These are phyloP conservation scores for Embidobia sp. DNA, from an alignment of 2,888 invertebrate genomes.

Conservation along the genomic window DNA sequence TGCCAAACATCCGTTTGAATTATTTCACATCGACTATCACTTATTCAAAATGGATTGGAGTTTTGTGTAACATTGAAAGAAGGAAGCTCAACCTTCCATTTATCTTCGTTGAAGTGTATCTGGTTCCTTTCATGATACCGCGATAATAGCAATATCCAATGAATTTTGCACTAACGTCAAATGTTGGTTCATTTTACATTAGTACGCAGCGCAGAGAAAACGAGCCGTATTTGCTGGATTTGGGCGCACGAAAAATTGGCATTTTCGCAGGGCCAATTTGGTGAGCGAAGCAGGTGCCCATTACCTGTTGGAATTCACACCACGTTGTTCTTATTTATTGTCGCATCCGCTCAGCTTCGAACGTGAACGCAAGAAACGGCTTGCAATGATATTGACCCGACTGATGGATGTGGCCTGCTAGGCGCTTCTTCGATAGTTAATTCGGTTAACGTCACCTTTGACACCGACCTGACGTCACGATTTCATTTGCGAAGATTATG, in stretches of 20 bases:
- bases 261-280: conserved; percentile 31
- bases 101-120: conserved; percentile 48
- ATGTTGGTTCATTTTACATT: conserved; percentile 34
- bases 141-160: conserved; percentile 48
- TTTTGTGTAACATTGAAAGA: conserved; percentile 47
- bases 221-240: conserved; percentile 33
- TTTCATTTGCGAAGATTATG: background rate
- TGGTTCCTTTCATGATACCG: conserved; percentile 26
- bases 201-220: background rate
- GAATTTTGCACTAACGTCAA: conserved; percentile 41
- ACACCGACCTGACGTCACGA: background rate
- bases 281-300: conserved; percentile 36
- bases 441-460: conserved; percentile 31
- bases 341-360: conserved; percentile 47
- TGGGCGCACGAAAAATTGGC: conserved; percentile 44
- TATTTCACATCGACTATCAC: conserved; percentile 50
- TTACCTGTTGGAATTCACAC: conserved; percentile 42
- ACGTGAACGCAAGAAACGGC: conserved; percentile 40
- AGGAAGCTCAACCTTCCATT: conserved; percentile 54
- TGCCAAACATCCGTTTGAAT: conserved; percentile 47
- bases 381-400: conserved; percentile 51
- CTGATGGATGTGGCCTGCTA: conserved; percentile 31
- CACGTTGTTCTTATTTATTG: conserved; percentile 63
- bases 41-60: conserved; percentile 61
- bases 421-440: conserved; percentile 21